Conservation (phyloP, 2,113 vertebrate species). For the Setophaga petechia region DNA sequence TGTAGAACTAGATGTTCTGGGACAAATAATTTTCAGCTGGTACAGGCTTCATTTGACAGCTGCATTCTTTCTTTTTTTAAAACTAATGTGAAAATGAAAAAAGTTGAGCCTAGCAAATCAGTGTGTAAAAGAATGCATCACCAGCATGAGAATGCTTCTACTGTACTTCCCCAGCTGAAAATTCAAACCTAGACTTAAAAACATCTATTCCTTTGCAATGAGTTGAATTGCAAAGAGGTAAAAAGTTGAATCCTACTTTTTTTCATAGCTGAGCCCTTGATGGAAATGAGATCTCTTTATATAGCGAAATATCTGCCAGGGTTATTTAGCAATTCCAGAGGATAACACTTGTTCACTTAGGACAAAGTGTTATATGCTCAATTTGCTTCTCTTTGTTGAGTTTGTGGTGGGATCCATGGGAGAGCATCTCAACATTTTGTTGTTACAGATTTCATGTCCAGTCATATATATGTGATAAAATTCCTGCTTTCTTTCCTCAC, state of each 20-base stretch:
- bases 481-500: background rate
- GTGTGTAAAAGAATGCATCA: background rate
- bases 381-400: background rate
- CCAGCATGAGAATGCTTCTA: background rate
- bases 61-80: background rate
- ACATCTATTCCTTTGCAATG: background rate
- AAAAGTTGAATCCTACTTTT: background rate
- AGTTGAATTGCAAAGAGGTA: background rate
- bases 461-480: background rate
- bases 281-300: background rate
- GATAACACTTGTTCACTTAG: background rate
- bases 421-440: background rate
- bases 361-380: background rate
- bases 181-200: background rate
- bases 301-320: background rate
- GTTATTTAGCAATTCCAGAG: background rate
- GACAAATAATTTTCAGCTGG: background rate
- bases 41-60: background rate
- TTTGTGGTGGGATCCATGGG: background rate
- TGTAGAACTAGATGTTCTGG: background rate
- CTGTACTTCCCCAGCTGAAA: background rate
- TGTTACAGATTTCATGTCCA: background rate
- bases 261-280: background rate
- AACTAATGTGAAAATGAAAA: constrained; percentile 11
- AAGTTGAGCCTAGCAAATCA: background rate